Percentiles rank a stretch among this genome's conserved stretches.
Evolutionary conservation across 2,888 invertebrate species (phyloP).

Genomic region (Gerris lacustris): DNA sequence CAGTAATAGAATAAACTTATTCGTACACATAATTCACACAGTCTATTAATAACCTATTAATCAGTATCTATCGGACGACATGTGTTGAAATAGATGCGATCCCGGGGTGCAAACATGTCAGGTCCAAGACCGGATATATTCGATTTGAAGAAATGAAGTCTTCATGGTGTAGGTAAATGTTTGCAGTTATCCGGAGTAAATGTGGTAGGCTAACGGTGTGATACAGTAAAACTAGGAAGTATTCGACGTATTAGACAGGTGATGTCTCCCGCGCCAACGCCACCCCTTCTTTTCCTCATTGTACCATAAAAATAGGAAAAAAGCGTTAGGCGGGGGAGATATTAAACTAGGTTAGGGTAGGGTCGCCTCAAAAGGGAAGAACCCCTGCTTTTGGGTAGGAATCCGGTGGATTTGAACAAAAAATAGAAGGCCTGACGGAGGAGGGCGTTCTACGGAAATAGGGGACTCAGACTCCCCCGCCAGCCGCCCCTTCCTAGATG

Average conservation of each 20-base stretch:
- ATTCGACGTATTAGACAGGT: background rate
- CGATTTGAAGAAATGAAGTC: no score
- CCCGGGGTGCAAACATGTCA: no score
- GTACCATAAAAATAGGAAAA: background rate
- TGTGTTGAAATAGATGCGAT: no score
- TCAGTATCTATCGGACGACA: no score
- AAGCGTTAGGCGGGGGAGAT: background rate
- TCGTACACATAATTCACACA: no score
- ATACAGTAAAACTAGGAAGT: background rate
- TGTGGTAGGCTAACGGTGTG: background rate
- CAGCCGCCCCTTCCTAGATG: background rate
- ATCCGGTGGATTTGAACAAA: slow-evolving; percentile 9
- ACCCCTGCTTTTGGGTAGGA: background rate
- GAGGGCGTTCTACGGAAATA: slow-evolving; percentile 8
- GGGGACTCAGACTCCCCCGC: background rate
- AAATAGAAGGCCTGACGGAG: background rate
- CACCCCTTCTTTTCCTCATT: slow-evolving; percentile 1
- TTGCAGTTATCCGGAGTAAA: no score
- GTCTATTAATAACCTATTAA: no score
- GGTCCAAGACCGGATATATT: no score
- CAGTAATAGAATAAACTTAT: no score
- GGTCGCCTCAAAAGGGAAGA: background rate
- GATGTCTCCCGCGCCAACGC: background rate
- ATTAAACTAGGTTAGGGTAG: slow-evolving; percentile 2
- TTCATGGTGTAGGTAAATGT: no score